Conservation (phyloP, 2,888 invertebrate species). For the Pediacus dermestoides region DNA sequence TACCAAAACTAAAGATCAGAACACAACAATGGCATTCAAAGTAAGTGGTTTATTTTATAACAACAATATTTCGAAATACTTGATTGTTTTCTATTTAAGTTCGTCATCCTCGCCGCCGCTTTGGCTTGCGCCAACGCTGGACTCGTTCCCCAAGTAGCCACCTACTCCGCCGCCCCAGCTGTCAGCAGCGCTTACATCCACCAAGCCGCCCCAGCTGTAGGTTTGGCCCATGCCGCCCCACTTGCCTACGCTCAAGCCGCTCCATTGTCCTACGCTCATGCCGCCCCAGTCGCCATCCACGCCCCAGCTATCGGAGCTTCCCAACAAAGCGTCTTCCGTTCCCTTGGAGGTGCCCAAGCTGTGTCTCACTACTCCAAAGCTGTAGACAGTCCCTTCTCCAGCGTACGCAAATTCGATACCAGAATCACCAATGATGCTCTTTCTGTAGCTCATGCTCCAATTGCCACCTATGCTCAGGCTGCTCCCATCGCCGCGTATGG, state of each 20-base stretch:
- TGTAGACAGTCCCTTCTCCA: conserved; percentile 57
- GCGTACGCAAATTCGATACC: conserved; percentile 56
- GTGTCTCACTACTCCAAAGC: conserved; percentile 55
- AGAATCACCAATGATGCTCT: conserved; percentile 54
- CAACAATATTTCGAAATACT: not conserved
- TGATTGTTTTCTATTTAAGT: conserved; percentile 40
- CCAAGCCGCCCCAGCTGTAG: conserved; percentile 34
- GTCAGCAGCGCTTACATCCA: conserved; percentile 33
- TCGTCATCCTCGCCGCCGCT: conserved; percentile 57
- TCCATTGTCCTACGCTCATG: conserved; percentile 48
- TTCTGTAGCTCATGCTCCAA: conserved; percentile 45
- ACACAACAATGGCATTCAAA: conserved; percentile 38
- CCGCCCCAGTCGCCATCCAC: conserved; percentile 33
- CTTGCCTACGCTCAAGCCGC: conserved; percentile 26
- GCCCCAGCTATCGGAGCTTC: conserved; percentile 53
- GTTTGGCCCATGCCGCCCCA: conserved; percentile 32
- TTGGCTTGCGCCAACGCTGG: conserved; percentile 62
- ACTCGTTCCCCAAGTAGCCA: conserved; percentile 36
- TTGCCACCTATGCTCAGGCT: conserved; percentile 38
- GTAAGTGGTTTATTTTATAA: conserved; percentile 27
- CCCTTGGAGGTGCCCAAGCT: conserved; percentile 55
- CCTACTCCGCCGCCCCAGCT: conserved; percentile 45
- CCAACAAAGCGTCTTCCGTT: conserved; percentile 57
- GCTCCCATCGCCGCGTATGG: conserved; percentile 34
- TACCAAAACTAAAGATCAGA: conserved; percentile 23